phyloP scores from a whole-genome alignment of 2,888 invertebrate genomes.

The Lamellibrachia columna region DNA sequence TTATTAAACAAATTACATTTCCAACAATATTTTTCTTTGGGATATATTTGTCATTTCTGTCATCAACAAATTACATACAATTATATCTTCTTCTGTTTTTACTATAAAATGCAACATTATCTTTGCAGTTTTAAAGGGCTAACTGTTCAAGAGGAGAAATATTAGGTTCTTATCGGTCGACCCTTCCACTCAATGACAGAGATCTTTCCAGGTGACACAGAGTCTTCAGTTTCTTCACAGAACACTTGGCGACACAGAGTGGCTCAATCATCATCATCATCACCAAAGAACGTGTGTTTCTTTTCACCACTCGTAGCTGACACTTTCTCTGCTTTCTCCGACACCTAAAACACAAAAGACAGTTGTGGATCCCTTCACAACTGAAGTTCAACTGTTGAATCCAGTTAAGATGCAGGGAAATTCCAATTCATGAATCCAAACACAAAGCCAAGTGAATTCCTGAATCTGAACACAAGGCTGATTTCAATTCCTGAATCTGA shows the following conservation, averaged over 20 bases:
- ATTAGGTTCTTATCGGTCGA: background rate
- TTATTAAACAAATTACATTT: conserved; percentile 6
- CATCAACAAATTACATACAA: background rate
- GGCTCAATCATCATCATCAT: background rate
- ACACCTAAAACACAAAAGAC: background rate
- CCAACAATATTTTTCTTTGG: background rate
- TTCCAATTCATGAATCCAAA: too few relatives aligned
- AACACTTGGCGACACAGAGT: background rate
- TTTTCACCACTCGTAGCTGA: background rate
- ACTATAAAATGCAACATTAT: background rate
- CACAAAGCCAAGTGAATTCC: too few relatives aligned
- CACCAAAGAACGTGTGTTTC: background rate
- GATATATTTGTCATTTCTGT: background rate
- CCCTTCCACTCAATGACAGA: background rate
- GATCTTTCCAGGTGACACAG: background rate
- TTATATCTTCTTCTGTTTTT: background rate
- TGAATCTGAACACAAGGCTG: too few relatives aligned
- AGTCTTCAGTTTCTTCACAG: background rate
- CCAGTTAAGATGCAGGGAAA: too few relatives aligned
- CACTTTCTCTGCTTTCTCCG: background rate
- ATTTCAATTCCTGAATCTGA: too few relatives aligned
- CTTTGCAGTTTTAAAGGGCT: background rate
- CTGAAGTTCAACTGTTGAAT: background rate
- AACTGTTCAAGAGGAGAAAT: too few relatives aligned
- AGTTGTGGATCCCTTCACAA: background rate